Evolutionary conservation across 2,797 vertebrate species (phyloP), one percentile per base, ranked within the genome.

Genomic region (Semaprochilodus insignis): DNA sequence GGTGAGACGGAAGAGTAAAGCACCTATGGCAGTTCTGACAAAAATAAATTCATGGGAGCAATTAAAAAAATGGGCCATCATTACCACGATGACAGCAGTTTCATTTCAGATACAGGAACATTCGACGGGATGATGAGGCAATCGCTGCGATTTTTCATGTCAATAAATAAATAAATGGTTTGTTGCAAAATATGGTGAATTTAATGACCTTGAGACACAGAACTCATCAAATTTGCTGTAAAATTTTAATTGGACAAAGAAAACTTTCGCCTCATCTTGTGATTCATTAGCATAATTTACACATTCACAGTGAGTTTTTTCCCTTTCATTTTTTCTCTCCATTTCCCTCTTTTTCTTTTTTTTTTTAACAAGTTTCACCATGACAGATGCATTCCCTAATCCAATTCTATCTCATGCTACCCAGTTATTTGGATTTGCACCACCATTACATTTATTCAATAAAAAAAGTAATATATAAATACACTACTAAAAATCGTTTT

Each of bases 241-340:
- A 78, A 78, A 77, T 31, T 60, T 54, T 83, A 80, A 85, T 85
- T 85, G 85, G 83, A 81, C 25, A 23, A 77, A 60, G 62, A 81
- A 83, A 54, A 70, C 75, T 85, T 83, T 83, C 51, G 51, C 73
- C 59, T 89, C 84, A 85, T 86, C 84, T 86, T 83, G 80, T 84
- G 81, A 73, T 72, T 80, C 74, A 90, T 87, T 83, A 85, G 73
- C 78, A 87, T 83, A 80, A 87, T 84, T 85, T 85, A 86, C 83
- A 90, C 82, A 78, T 87, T 87, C 77, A 78, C 66, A 77, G 83
- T 82, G 82, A 80, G 73, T 81, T 48, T 75, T 76, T 79, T 84
- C 2, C 1, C 3, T 60, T 60, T 60, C 2, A 3, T 60, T n/a
- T 23, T 60, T 25, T 25, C n/a, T 72, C 54, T 55, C 77, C 63